Percentiles rank a stretch among this genome's conserved stretches.
Conservation (phyloP, 1,140 invertebrate species). For the Homalodisca vitripennis region DNA sequence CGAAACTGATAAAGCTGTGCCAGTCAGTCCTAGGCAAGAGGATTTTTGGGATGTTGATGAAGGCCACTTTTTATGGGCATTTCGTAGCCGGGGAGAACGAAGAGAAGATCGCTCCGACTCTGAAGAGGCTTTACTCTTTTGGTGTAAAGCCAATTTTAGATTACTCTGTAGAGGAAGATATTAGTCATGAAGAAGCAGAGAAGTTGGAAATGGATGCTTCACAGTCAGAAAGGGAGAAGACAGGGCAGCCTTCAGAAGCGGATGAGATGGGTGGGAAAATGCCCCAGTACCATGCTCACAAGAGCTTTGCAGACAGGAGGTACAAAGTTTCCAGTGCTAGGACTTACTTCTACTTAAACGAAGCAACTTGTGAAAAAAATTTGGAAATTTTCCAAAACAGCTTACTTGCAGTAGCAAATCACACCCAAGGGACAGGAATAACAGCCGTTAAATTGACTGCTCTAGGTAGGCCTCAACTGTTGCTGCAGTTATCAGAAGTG, state of each 20-base stretch:
- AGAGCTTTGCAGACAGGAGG: slow-evolving; percentile 91
- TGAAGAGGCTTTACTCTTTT: slow-evolving; percentile 83
- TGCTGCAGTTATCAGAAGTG: slow-evolving; percentile 96
- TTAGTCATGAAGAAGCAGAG: slow-evolving; percentile 83
- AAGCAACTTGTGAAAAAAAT: slow-evolving; percentile 96
- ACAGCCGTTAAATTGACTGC: slow-evolving; percentile 98
- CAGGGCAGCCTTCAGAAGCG: slow-evolving; percentile 19
- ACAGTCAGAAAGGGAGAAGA: slow-evolving; percentile 22
- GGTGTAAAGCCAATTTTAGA: slow-evolving; percentile 98
- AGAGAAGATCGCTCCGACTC: slow-evolving; percentile 76
- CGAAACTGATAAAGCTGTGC: slow-evolving; percentile 84
- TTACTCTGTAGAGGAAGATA: slow-evolving; percentile 97
- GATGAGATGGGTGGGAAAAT: slow-evolving; percentile 44
- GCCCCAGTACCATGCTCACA: slow-evolving; percentile 74
- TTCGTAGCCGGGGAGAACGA: slow-evolving; percentile 97
- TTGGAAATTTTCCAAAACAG: slow-evolving; percentile 67
- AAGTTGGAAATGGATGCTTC: slow-evolving; percentile 87
- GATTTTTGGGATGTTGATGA: slow-evolving; percentile 86
- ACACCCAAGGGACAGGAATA: slow-evolving; percentile 92
- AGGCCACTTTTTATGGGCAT: slow-evolving; percentile 95
- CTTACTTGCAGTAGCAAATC: slow-evolving; percentile 58
- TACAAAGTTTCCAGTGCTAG: slow-evolving; percentile 90
- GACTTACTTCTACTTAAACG: slow-evolving; percentile 98
- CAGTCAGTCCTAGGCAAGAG: slow-evolving; percentile 77
- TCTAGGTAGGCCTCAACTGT: slow-evolving; percentile 90